These are phyloP conservation scores for Cinclus cinclus DNA, from an alignment of 2,113 vertebrate genomes.

Conservation along the genomic window DNA sequence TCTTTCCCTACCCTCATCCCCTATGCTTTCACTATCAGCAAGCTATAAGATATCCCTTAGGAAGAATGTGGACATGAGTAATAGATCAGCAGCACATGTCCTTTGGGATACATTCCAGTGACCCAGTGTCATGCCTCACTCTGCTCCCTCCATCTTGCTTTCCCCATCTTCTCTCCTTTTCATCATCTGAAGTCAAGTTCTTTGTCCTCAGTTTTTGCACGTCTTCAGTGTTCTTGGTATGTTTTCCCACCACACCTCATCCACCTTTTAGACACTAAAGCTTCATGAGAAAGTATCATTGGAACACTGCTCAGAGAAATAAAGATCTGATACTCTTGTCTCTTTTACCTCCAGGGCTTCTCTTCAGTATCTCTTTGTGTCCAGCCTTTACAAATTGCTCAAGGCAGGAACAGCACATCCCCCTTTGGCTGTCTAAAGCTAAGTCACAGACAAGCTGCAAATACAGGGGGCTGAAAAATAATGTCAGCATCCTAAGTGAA, in stretches of 20 bases:
- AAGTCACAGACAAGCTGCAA: not conserved
- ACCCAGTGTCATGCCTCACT: not conserved
- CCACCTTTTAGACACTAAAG: not conserved
- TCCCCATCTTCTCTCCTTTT: not conserved
- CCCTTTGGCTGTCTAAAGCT: conserved; percentile 14
- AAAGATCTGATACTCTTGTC: not conserved
- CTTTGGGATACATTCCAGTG: not conserved
- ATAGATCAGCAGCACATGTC: not conserved
- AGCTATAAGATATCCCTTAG: not conserved
- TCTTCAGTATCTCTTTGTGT: not conserved
- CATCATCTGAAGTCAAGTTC: not conserved
- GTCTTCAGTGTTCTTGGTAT: not conserved
- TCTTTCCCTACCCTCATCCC: not conserved
- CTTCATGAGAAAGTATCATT: not conserved
- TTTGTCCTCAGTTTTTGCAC: not conserved
- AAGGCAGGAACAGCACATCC: not conserved
- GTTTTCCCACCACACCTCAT: not conserved
- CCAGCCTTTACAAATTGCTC: not conserved
- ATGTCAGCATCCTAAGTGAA: not conserved
- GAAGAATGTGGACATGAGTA: not conserved
- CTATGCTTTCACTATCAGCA: not conserved
- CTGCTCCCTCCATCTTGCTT: not conserved
- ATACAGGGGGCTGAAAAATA: not conserved
- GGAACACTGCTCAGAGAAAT: not conserved
- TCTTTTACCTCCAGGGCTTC: not conserved